phyloP scores from a whole-genome alignment of 2,797 vertebrate genomes.

The Heterohyrax brucei region DNA sequence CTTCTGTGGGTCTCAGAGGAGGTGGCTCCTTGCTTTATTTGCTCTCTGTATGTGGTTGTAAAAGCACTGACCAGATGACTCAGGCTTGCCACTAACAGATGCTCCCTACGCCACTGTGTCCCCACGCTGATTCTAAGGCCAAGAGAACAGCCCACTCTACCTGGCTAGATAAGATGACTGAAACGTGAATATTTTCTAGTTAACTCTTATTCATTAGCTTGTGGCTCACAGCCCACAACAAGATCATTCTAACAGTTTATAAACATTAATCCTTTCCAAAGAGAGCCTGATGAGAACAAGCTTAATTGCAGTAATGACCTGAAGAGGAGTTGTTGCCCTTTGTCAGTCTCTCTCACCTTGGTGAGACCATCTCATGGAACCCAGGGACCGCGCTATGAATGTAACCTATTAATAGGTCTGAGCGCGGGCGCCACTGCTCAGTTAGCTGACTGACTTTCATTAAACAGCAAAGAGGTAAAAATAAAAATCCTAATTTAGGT shows the following conservation, averaged over 20 bases:
- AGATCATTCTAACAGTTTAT: constrained; percentile 75
- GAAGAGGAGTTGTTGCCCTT: background rate
- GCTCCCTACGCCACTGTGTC: background rate
- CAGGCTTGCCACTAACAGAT: background rate
- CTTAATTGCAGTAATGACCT: constrained; percentile 89
- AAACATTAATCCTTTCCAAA: constrained; percentile 87
- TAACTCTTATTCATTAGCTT: constrained; percentile 77
- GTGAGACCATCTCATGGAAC: constrained; percentile 65
- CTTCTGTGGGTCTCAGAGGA: background rate
- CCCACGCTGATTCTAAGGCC: background rate
- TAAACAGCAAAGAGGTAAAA: constrained; percentile 78
- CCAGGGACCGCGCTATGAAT: constrained; percentile 67
- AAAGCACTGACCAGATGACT: background rate
- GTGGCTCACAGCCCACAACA: constrained; percentile 80
- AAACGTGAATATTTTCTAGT: constrained; percentile 70
- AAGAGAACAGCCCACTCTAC: background rate
- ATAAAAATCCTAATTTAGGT: constrained; percentile 80
- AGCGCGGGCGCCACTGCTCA: constrained; percentile 67
- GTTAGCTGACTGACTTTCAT: constrained; percentile 81
- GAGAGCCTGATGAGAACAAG: constrained; percentile 82
- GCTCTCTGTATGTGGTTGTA: background rate
- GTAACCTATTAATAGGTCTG: constrained; percentile 80
- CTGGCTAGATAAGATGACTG: constrained; percentile 56
- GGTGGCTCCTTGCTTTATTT: background rate
- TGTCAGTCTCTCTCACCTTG: constrained; percentile 76